Conservation (phyloP, 64 coral and sea anemone species). For the Montipora foliosa region DNA sequence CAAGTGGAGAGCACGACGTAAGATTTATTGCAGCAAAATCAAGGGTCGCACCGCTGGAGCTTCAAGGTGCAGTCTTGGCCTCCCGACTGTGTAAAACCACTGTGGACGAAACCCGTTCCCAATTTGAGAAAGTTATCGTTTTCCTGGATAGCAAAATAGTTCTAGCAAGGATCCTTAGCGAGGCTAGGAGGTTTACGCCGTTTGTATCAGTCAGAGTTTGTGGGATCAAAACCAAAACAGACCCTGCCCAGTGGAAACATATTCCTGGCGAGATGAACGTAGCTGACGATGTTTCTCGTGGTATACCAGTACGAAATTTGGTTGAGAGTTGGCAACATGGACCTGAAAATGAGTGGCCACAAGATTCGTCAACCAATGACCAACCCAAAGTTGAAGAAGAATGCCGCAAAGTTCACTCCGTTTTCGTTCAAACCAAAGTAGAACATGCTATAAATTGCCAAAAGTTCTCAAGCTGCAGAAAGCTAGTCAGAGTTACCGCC, state of each 20-base stretch:
- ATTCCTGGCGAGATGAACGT: no score
- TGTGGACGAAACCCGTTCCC: conserved; percentile 11
- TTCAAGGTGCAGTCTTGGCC: conserved; percentile 48
- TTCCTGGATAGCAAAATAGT: conserved; percentile 12
- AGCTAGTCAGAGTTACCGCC: no score
- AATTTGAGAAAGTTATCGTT: neutral
- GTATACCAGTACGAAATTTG: neutral
- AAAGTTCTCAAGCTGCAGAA: no score
- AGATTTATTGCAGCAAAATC: conserved; percentile 65
- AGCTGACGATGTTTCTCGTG: no score
- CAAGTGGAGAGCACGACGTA: conserved; percentile 12
- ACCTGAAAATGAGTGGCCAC: conserved; percentile 39
- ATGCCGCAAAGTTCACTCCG: neutral
- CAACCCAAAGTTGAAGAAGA: neutral
- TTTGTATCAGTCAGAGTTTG: neutral
- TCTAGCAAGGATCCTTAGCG: conserved; percentile 28
- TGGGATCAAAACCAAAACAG: conserved; percentile 52
- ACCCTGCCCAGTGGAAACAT: neutral
- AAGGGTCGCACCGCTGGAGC: conserved; percentile 57
- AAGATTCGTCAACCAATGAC: no score
- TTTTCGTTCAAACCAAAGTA: conserved; percentile 1
- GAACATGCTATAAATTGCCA: neutral
- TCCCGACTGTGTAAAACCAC: conserved; percentile 45
- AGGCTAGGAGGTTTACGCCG: neutral
- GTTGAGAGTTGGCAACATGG: conserved; percentile 40